Conservation (phyloP, 53 echinoderm and acorn worm genomes). For the Paelopatides confundens region DNA sequence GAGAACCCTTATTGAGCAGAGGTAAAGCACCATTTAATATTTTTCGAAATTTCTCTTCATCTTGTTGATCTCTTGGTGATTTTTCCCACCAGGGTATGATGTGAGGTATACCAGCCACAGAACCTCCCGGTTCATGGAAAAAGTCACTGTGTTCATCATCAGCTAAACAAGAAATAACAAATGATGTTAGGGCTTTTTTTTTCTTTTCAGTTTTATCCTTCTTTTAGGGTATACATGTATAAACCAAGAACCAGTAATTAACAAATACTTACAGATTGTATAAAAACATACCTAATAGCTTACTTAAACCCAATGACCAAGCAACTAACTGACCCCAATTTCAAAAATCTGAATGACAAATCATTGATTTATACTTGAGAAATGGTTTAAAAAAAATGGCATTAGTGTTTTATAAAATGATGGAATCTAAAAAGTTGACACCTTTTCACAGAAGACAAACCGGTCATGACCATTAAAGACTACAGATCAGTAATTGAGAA, state of each 20-base stretch:
- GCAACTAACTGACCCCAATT: not conserved
- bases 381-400: no score
- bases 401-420: no score
- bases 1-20: constrained; percentile 74
- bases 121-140: constrained; percentile 87
- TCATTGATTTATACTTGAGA: no score
- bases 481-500: no score
- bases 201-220: not conserved
- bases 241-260: not conserved
- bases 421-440: no score
- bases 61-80: constrained; percentile 55
- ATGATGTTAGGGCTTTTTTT: not conserved
- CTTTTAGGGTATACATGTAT: no score
- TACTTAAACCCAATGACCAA: not conserved
- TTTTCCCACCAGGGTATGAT: constrained; percentile 98
- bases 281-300: no score
- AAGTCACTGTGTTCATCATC: constrained; percentile 99
- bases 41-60: constrained; percentile 80
- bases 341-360: no score
- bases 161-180: no score
- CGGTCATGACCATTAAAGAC: no score
- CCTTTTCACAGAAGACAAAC: no score
- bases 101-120: constrained; percentile 73
- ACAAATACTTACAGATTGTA: no score
- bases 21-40: constrained; percentile 88